Conservation (phyloP, 2,888 invertebrate genomes). For the Rugalucina vietnamica region DNA sequence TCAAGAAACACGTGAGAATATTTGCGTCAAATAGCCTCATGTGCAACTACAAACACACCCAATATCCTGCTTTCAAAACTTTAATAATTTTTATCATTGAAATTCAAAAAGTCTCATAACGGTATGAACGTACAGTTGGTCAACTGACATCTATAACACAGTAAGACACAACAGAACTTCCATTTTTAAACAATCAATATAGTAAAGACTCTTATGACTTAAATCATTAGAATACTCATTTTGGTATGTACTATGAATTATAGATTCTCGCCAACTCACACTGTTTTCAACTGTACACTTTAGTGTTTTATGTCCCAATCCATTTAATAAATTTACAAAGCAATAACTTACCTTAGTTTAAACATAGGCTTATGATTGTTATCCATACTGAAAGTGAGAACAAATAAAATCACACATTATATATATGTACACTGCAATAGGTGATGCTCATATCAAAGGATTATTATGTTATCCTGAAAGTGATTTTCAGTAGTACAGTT, state of each 20-base stretch:
- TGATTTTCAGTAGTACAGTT: too few species aligned
- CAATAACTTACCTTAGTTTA: neutral
- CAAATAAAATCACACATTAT: neutral
- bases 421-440: neutral
- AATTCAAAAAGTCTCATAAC: too few species aligned
- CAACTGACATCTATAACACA: too few species aligned
- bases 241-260: neutral
- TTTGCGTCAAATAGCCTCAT: neutral
- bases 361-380: neutral
- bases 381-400: neutral
- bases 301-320: neutral
- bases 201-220: neutral
- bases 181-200: too few species aligned
- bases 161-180: too few species aligned
- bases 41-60: neutral
- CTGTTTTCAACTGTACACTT: neutral
- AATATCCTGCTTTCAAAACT: neutral
- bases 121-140: too few species aligned
- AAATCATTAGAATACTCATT: neutral
- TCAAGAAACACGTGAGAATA: neutral
- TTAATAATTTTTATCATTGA: neutral
- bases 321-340: neutral
- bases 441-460: too few species aligned
- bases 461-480: too few species aligned
- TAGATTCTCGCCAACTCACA: neutral